phyloP scores from a whole-genome alignment of 1,140 invertebrate species.

The Achroia grisella region DNA sequence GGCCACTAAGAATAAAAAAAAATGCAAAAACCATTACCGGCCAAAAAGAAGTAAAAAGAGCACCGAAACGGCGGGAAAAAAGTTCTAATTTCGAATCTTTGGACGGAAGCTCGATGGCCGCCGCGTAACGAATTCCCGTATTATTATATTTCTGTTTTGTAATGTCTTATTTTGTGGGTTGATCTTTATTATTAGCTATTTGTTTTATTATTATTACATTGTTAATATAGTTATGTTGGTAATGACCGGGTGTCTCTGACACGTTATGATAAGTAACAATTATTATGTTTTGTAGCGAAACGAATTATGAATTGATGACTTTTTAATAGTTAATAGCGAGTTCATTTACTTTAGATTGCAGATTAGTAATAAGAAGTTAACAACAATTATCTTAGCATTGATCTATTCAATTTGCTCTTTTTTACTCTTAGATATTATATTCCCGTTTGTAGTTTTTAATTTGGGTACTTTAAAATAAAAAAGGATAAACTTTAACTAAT shows the following conservation, averaged over 20 bases:
- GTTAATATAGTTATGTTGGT: constrained; percentile 12
- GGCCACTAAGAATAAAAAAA: constrained; percentile 20
- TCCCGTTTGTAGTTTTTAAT: too few species aligned
- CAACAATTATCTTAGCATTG: too few species aligned
- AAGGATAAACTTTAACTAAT: too few species aligned
- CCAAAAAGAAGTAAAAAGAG: constrained; percentile 29
- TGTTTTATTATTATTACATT: constrained; percentile 19
- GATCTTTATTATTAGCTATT: constrained; percentile 14
- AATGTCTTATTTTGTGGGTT: constrained; percentile 28
- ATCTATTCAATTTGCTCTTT: too few species aligned
- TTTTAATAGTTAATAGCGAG: too few species aligned
- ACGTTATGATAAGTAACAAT: too few species aligned
- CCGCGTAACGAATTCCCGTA: constrained; percentile 46
- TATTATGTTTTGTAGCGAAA: too few species aligned
- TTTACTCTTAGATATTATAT: too few species aligned
- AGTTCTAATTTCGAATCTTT: constrained; percentile 43
- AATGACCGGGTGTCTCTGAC: neutral
- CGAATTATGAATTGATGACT: too few species aligned
- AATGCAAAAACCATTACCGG: constrained; percentile 34
- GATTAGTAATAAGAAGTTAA: too few species aligned
- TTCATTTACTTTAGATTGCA: too few species aligned
- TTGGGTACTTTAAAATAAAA: too few species aligned
- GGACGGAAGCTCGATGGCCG: constrained; percentile 46
- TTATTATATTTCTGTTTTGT: constrained; percentile 41
- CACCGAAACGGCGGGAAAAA: constrained; percentile 33